A percentile compares a stretch with the other conserved stretches of the same genome.
Evolutionary conservation across 2,797 vertebrate species (phyloP).

Genomic region (Hipposideros larvatus): DNA sequence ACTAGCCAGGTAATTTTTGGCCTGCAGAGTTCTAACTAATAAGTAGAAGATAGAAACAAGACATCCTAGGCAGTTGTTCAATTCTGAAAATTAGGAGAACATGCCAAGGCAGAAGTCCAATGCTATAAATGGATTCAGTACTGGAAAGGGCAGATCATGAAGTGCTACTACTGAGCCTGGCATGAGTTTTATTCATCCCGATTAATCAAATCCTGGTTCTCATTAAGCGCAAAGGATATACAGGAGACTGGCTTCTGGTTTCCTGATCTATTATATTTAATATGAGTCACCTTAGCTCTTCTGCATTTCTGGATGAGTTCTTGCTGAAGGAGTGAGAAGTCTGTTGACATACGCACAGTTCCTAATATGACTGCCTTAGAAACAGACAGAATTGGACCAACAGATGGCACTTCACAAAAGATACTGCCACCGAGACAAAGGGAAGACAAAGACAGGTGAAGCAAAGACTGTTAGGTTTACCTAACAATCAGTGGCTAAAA

Average conservation of each 20-base stretch:
- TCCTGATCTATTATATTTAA: background rate
- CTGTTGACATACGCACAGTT: background rate
- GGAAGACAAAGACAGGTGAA: background rate
- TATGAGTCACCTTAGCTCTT: background rate
- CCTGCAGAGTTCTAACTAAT: slow-evolving; percentile 68
- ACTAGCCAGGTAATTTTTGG: slow-evolving; percentile 62
- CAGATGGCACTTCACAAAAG: background rate
- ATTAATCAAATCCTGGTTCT: slow-evolving; percentile 72
- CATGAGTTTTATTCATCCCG: slow-evolving; percentile 56
- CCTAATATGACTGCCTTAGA: background rate
- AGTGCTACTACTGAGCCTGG: slow-evolving; percentile 15
- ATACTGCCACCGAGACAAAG: background rate
- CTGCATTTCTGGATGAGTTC: background rate
- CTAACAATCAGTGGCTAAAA: background rate
- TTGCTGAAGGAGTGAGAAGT: background rate
- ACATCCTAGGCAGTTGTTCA: slow-evolving; percentile 70
- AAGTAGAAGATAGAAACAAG: slow-evolving; percentile 67
- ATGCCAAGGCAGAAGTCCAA: slow-evolving; percentile 69
- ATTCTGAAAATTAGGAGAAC: slow-evolving; percentile 65
- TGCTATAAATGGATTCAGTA: slow-evolving; percentile 47
- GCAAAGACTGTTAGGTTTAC: background rate
- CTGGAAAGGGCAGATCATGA: background rate
- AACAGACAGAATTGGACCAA: background rate
- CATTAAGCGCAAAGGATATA: slow-evolving; percentile 57
- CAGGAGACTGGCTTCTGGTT: slow-evolving; percentile 59